phyloP scores from a whole-genome alignment of 2,888 invertebrate species.

The Lepidocyrtinus sp. region DNA sequence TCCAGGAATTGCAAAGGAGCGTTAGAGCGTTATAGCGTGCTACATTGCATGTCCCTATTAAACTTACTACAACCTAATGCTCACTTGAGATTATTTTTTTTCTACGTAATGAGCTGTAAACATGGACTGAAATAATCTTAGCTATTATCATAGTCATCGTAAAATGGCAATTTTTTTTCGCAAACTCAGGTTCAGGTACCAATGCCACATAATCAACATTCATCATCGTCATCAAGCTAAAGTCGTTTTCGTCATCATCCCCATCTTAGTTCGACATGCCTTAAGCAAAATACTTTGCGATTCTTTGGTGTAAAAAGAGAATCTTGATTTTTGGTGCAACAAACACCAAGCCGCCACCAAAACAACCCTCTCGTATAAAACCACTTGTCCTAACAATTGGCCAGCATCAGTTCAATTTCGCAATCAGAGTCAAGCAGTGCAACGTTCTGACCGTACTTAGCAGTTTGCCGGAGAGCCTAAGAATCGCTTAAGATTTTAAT shows the following conservation, averaged over 20 bases:
- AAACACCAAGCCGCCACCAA: conserved; percentile 13
- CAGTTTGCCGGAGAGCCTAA: too few relatives aligned
- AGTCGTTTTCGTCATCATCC: conserved; percentile 6
- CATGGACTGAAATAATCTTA: conserved; percentile 14
- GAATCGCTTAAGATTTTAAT: too few relatives aligned
- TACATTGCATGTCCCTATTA: too few relatives aligned
- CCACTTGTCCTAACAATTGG: conserved; percentile 29
- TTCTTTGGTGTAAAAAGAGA: too few relatives aligned
- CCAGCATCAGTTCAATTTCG: conserved; percentile 45
- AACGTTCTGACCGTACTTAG: too few relatives aligned
- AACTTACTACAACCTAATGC: too few relatives aligned
- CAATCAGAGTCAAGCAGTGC: conserved; percentile 21
- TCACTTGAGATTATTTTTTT: too few relatives aligned
- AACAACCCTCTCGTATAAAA: conserved; percentile 52
- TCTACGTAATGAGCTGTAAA: conserved; percentile 35
- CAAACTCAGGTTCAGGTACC: conserved; percentile 30
- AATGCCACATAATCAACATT: conserved; percentile 10
- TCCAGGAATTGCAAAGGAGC: too few relatives aligned
- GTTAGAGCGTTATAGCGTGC: too few relatives aligned
- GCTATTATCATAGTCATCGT: background rate
- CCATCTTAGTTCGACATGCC: background rate
- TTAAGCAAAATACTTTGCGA: too few relatives aligned
- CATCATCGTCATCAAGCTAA: conserved; percentile 15
- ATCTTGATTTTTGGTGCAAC: conserved; percentile 10
- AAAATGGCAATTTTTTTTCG: conserved; percentile 17